A percentile compares a stretch with the other conserved stretches of the same genome.
phyloP scores from a whole-genome alignment of 2,888 invertebrate species.

The Melanargia galathea region DNA sequence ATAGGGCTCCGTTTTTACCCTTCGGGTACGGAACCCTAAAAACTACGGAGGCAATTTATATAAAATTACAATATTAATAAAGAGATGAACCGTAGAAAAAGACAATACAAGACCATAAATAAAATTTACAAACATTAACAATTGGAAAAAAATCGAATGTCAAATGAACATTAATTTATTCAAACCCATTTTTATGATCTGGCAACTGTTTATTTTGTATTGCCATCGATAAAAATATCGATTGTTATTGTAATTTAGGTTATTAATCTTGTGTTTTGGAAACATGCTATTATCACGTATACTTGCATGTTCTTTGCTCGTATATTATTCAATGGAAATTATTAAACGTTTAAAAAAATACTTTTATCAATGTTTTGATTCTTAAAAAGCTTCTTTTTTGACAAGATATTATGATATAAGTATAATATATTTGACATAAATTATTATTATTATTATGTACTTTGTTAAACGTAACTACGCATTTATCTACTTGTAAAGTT shows the following conservation, averaged over 20 bases:
- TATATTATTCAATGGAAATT: slow-evolving; percentile 39
- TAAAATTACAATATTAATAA: slow-evolving; percentile 7
- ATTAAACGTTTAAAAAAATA: slow-evolving; percentile 25
- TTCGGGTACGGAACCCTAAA: no score
- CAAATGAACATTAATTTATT: slow-evolving; percentile 67
- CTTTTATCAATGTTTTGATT: neutral
- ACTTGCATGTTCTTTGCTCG: slow-evolving; percentile 38
- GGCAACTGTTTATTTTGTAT: slow-evolving; percentile 65
- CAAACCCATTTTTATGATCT: slow-evolving; percentile 79
- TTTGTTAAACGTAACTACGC: no score
- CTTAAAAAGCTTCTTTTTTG: neutral
- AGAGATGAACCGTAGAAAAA: slow-evolving; percentile 10
- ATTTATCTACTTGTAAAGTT: no score
- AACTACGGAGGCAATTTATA: neutral
- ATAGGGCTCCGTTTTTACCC: no score
- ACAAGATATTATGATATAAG: no score
- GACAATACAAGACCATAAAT: slow-evolving; percentile 18
- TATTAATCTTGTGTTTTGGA: slow-evolving; percentile 70
- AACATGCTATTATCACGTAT: slow-evolving; percentile 48
- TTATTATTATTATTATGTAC: no score
- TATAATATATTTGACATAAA: no score
- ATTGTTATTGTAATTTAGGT: slow-evolving; percentile 66
- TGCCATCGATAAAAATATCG: slow-evolving; percentile 44
- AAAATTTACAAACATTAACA: slow-evolving; percentile 35
- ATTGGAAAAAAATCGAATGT: slow-evolving; percentile 37